Evolutionary conservation across 2,797 vertebrate species (phyloP).

Genomic region (Mastacembelus armatus): DNA sequence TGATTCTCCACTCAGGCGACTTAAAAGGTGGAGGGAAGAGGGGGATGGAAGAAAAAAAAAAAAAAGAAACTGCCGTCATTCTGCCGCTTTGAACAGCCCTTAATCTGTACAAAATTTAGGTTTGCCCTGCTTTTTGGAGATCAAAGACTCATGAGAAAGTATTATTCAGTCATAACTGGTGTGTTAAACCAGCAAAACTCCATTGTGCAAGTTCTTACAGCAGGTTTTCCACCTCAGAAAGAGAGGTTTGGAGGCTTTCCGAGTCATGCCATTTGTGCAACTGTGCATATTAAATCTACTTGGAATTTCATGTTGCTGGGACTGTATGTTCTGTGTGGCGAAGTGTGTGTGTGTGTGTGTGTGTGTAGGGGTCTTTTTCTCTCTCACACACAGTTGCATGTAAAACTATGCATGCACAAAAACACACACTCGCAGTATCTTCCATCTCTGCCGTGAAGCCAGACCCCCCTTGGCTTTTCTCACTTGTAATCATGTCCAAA

Average conservation of each 20-base stretch:
- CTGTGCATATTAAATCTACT: conserved; percentile 82
- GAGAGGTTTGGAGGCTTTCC: conserved; percentile 79
- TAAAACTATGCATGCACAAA: conserved; percentile 70
- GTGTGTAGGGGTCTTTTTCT: conserved; percentile 34
- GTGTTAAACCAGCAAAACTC: conserved; percentile 76
- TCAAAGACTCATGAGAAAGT: conserved; percentile 79
- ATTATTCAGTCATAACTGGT: conserved; percentile 79
- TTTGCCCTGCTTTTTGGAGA: conserved; percentile 76
- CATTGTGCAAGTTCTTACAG: conserved; percentile 80
- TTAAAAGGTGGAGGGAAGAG: conserved; percentile 69
- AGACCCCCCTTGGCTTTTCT: conserved; percentile 85
- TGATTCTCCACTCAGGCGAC: conserved; percentile 80
- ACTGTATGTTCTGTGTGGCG: conserved; percentile 63
- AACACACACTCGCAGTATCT: conserved; percentile 67
- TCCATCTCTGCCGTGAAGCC: conserved; percentile 79
- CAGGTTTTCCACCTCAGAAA: conserved; percentile 76
- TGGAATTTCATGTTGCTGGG: conserved; percentile 74
- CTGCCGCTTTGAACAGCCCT: conserved; percentile 79
- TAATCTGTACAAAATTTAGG: conserved; percentile 84
- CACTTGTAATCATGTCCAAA: conserved; percentile 86
- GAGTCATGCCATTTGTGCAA: conserved; percentile 83
- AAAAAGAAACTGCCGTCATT: conserved; percentile 64
- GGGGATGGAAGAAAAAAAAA: conserved; percentile 4
- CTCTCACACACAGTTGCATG: conserved; percentile 52
- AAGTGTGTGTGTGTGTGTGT: conserved; percentile 46